A percentile compares a stretch with the other conserved stretches of the same genome.
These are phyloP conservation scores for Meteorus colon DNA, from an alignment of 2,888 invertebrate species.

Conservation along the genomic window DNA sequence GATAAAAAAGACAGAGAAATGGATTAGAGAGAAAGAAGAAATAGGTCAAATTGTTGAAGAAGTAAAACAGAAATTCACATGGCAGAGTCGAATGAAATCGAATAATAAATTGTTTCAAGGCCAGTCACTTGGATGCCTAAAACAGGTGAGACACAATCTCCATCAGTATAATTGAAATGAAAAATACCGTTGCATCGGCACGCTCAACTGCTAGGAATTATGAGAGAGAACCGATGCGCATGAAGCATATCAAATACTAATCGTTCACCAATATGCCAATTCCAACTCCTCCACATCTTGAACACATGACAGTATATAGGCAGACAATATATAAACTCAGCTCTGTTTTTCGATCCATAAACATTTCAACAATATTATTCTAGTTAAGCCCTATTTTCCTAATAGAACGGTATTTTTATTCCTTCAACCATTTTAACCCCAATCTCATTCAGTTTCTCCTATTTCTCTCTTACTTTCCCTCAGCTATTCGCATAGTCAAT, in stretches of 20 bases:
- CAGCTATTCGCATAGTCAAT: neutral
- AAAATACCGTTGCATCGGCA: neutral
- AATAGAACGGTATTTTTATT: no score
- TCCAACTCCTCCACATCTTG: neutral
- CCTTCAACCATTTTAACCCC: neutral
- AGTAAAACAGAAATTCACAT: neutral
- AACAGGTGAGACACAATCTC: neutral
- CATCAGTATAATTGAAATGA: neutral
- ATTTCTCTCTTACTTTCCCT: no score
- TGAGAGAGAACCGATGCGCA: neutral
- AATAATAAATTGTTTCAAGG: neutral
- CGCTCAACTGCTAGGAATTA: neutral
- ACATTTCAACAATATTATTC: no score
- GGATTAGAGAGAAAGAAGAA: neutral
- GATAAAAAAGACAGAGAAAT: neutral
- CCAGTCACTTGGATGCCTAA: neutral
- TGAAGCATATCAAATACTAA: neutral
- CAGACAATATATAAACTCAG: no score
- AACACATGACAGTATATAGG: neutral
- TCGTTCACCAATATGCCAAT: neutral
- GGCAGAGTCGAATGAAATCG: neutral
- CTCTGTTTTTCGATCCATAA: no score
- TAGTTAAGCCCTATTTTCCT: no score
- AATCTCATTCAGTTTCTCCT: neutral
- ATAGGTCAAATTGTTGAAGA: neutral